Base-by-base conservation (phyloP, 2,113 vertebrate species). In the Macheiramphus alcinus region DNA sequence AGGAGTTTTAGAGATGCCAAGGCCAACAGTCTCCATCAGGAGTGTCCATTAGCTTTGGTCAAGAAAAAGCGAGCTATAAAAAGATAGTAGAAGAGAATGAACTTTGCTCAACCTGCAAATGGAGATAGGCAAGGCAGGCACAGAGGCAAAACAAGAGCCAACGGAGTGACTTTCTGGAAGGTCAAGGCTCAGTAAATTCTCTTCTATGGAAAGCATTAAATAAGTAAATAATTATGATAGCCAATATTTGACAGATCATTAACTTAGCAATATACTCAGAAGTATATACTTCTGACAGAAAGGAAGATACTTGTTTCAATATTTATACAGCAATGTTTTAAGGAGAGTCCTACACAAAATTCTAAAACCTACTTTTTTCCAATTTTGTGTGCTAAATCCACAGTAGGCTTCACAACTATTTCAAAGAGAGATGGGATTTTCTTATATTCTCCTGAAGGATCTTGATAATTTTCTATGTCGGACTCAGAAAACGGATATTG, bases 351-450 rank as follows among this genome's bases (percentile, higher is more conserved):
- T 25, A 74, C 47, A 23, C 58, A 55, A 36, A 79, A 66, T 48
- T 55, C 31, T 29, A 38, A 80, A 63, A 97, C 97, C 63, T 98
- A 99, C 99, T 99, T 98, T 85, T 99, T 98, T 86, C 97, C 98
- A 71, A 99, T 99, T 97, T 99, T 99, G 86, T 99, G 99, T 47
- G 98, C 99, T 98, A 99, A 97, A 97, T 99, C 99, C 90, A 99
- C 99, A 59, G 99, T 99, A 36, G 99, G 99, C 93, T 99, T 99
- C 95, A 99, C 99, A 45, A 99, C 99, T 53, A 99, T 99, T 98
- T 99, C 99, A 98, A 99, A 99, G 66, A 99, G 98, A 85, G 99
- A 99, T 3, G 99, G 99, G 86, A 99, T 99, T 98, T 99, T 99
- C 98, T 99, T 98, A 86, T 97, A 99, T 81, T 88, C 98, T 95